Conservation (phyloP, 2,113 vertebrate species). For the Rhinoptilus africanus region DNA sequence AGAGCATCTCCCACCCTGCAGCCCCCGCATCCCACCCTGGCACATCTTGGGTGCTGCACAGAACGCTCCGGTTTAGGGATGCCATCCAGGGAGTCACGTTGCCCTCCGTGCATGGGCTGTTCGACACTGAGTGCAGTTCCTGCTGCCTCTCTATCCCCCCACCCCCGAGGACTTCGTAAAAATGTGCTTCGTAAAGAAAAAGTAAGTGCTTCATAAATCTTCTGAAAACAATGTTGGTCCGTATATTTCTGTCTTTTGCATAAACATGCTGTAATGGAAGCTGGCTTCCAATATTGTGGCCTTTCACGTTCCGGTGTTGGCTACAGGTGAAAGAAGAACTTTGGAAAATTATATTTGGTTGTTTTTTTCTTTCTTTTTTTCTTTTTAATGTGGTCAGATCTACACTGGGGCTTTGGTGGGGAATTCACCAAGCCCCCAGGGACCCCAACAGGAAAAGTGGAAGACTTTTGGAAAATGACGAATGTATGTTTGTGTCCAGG, state of each 20-base stretch:
- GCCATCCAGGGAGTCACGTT: background rate
- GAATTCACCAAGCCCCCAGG: background rate
- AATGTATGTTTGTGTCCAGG: background rate
- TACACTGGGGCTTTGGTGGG: background rate
- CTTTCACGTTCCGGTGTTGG: background rate
- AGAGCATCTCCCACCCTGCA: background rate
- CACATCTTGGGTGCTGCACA: background rate
- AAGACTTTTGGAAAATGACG: background rate
- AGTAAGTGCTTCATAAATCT: background rate
- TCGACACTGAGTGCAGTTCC: fast-evolving
- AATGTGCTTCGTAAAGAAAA: too few species aligned
- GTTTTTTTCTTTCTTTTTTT: background rate
- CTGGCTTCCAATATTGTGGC: background rate
- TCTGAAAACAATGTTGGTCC: background rate
- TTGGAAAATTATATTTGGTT: background rate
- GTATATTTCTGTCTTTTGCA: background rate
- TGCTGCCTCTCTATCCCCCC: background rate
- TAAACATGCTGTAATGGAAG: background rate
- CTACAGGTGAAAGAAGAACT: background rate
- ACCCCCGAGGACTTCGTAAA: fast-evolving
- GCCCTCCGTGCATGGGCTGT: background rate
- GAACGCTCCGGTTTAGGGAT: background rate
- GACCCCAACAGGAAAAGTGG: background rate
- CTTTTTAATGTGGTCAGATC: background rate
- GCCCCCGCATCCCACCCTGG: too few species aligned